Evolutionary conservation across 2,797 vertebrate genomes (phyloP).

Genomic region (Girardinus metallicus): DNA sequence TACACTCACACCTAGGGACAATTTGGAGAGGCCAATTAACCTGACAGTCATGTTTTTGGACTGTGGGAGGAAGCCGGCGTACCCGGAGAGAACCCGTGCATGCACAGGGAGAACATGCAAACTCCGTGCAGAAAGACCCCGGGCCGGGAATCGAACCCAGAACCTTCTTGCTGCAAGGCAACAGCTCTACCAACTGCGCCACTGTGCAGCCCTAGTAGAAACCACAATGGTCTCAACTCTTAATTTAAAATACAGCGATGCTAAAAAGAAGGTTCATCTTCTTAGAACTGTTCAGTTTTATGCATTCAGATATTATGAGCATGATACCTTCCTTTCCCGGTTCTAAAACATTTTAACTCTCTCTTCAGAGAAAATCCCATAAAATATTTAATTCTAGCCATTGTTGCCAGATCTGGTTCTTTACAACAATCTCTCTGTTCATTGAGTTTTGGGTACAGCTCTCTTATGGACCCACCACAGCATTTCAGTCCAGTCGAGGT

Average conservation of each 20-base stretch:
- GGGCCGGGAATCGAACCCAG: no score
- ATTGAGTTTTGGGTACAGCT: not conserved
- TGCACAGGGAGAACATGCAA: no score
- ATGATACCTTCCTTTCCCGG: not conserved
- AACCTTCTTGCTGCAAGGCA: no score
- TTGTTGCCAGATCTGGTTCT: not conserved
- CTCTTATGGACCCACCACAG: not conserved
- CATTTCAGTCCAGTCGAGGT: not conserved
- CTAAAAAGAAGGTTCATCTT: not conserved
- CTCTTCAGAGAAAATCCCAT: not conserved
- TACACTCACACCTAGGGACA: no score
- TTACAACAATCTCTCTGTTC: not conserved
- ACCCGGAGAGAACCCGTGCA: no score
- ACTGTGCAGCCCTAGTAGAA: no score
- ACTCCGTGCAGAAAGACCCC: no score
- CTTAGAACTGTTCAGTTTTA: not conserved
- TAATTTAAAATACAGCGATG: not conserved
- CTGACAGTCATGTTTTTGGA: no score
- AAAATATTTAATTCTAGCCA: not conserved
- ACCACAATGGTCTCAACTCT: not conserved
- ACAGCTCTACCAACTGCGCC: no score
- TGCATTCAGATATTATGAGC: not conserved
- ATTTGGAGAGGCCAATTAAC: no score
- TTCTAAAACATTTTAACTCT: not conserved
- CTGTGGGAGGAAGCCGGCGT: no score